Conservation (phyloP, 92 coral and sea anemone species). For the Pocillopora meandrina region DNA sequence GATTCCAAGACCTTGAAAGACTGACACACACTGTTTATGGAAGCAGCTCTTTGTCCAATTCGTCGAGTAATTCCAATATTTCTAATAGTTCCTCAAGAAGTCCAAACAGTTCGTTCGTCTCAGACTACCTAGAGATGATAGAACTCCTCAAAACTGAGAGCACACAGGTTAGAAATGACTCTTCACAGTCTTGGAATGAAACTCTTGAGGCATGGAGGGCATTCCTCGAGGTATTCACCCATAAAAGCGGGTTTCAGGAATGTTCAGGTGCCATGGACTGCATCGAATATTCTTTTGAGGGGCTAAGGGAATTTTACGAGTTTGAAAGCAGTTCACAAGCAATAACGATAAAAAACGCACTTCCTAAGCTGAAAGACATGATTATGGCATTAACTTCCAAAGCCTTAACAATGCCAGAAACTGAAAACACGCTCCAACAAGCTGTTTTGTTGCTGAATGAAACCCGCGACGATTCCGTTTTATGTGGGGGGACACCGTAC, state of each 20-base stretch:
- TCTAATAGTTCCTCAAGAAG: neutral
- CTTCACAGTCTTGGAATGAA: conserved; percentile 54
- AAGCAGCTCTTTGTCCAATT: conserved; percentile 12
- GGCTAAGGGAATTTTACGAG: conserved; percentile 50
- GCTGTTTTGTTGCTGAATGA: conserved; percentile 31
- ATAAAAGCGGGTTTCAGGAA: conserved; percentile 42
- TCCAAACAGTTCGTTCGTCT: conserved; percentile 27
- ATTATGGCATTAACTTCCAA: conserved; percentile 28
- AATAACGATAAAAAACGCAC: conserved; percentile 29
- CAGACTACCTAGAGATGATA: conserved; percentile 19
- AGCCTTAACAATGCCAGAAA: conserved; percentile 34
- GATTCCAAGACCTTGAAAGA: conserved; percentile 24
- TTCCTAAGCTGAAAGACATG: conserved; percentile 23
- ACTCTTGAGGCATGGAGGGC: conserved; percentile 62
- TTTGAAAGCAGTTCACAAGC: conserved; percentile 58
- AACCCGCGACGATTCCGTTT: conserved; percentile 50
- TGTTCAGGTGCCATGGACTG: conserved; percentile 71
- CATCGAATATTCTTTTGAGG: conserved; percentile 45
- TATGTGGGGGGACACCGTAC: conserved; percentile 61
- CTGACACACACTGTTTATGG: neutral
- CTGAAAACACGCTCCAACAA: conserved; percentile 1
- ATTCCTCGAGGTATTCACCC: conserved; percentile 51
- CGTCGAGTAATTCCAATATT: neutral
- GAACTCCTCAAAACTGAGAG: neutral
- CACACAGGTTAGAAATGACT: conserved; percentile 12